Conservation (phyloP, 2,113 vertebrate genomes). For the Jaculus jaculus region DNA sequence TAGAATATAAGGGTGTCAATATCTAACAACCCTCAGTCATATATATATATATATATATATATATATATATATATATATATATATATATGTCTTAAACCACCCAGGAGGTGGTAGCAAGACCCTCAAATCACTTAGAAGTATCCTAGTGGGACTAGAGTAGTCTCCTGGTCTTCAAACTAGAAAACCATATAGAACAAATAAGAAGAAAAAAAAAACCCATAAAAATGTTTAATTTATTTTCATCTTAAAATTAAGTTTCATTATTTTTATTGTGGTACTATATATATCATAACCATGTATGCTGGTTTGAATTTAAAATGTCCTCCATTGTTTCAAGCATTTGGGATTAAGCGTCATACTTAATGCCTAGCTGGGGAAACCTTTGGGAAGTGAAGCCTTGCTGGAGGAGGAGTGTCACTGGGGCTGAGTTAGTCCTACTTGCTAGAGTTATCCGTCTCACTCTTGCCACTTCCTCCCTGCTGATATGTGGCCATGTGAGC, state of each 20-base stretch:
- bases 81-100: not conserved
- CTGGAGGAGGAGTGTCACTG: no score
- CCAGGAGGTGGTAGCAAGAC: not conserved
- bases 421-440: no score
- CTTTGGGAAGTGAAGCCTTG: no score
- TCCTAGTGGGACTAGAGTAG: not conserved
- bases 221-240: not conserved
- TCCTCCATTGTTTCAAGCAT: no score
- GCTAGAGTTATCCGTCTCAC: no score
- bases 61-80: no score
- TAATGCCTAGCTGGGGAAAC: no score
- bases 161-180: not conserved
- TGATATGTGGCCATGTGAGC: no score
- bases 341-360: no score
- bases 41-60: no score
- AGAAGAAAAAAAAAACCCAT: not conserved
- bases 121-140: not conserved
- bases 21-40: not conserved
- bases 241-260: not conserved
- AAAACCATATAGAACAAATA: not conserved
- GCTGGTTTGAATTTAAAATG: no score
- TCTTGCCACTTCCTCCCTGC: no score
- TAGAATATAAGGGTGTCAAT: not conserved
- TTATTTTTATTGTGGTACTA: not conserved
- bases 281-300: not conserved